A percentile compares a stretch with the other conserved stretches of the same genome.
Conservation (phyloP, 1,140 invertebrate genomes). For the Onthophagus taurus region DNA sequence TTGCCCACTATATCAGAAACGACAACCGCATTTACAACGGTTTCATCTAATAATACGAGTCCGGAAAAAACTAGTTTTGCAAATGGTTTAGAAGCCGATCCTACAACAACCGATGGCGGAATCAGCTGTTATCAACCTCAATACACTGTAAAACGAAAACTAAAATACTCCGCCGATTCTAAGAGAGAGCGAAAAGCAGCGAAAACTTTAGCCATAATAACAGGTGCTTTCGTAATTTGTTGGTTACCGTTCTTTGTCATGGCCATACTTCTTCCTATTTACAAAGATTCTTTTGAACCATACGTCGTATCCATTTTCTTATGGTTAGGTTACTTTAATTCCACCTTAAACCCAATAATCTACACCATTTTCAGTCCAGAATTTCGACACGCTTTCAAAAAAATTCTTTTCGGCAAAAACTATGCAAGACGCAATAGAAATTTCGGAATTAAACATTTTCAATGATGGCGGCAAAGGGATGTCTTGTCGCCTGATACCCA, state of each 20-base stretch:
- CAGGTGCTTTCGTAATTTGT: conserved; percentile 79
- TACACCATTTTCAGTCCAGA: conserved; percentile 86
- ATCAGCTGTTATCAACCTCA: conserved; percentile 28
- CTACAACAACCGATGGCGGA: conserved; percentile 44
- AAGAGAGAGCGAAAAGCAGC: conserved; percentile 86
- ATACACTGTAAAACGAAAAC: conserved; percentile 45
- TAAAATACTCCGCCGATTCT: conserved; percentile 59
- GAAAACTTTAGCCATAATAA: conserved; percentile 84
- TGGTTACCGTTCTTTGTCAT: conserved; percentile 87
- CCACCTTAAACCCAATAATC: conserved; percentile 79
- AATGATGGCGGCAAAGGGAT: conserved; percentile 38
- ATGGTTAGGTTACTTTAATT: conserved; percentile 83
- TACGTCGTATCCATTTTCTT: conserved; percentile 61
- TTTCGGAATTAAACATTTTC: conserved; percentile 32
- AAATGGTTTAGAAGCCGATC: conserved; percentile 57
- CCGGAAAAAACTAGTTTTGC: conserved; percentile 57
- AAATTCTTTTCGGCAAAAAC: conserved; percentile 59
- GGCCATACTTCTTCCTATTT: conserved; percentile 72
- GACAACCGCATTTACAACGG: conserved; percentile 54
- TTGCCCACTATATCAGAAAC: conserved; percentile 39
- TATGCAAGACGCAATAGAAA: conserved; percentile 38
- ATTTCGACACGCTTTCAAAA: conserved; percentile 78
- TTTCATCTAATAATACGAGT: conserved; percentile 56
- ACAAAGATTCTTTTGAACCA: conserved; percentile 38
- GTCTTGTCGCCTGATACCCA: conserved; percentile 32